Evolutionary conservation across 2,888 invertebrate genomes (phyloP).

Genomic region (Dysmachus trigonus): DNA sequence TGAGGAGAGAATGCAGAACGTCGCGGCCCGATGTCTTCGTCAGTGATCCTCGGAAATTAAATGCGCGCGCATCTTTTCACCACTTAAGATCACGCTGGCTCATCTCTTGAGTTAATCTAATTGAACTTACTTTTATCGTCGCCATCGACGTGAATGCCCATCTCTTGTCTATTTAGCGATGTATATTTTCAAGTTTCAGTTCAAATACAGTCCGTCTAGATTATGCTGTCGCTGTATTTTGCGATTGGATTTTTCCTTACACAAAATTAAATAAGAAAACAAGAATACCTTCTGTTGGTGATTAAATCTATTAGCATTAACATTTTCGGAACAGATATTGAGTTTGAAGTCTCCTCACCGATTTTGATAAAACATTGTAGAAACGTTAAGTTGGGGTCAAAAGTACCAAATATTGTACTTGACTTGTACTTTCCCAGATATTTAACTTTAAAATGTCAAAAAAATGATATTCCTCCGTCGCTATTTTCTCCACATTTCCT

Average conservation of each 20-base stretch:
- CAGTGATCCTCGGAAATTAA: not conserved
- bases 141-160: not conserved
- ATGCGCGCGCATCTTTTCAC: conserved; percentile 21
- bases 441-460: no score
- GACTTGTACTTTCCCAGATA: no score
- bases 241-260: not conserved
- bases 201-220: not conserved
- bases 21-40: not conserved
- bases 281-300: no score
- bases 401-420: no score
- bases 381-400: no score
- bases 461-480: no score
- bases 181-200: not conserved
- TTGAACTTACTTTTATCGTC: conserved; percentile 1
- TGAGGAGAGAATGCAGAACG: not conserved
- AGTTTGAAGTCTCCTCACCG: no score
- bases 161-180: not conserved
- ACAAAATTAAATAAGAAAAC: no score
- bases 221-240: not conserved
- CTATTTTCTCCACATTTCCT: no score
- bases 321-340: no score
- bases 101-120: conserved; percentile 21
- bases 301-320: no score
- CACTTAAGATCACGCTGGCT: conserved; percentile 11
- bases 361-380: no score